Evolutionary conservation across 1,140 invertebrate genomes (phyloP).

Genomic region (Megathymus violae): DNA sequence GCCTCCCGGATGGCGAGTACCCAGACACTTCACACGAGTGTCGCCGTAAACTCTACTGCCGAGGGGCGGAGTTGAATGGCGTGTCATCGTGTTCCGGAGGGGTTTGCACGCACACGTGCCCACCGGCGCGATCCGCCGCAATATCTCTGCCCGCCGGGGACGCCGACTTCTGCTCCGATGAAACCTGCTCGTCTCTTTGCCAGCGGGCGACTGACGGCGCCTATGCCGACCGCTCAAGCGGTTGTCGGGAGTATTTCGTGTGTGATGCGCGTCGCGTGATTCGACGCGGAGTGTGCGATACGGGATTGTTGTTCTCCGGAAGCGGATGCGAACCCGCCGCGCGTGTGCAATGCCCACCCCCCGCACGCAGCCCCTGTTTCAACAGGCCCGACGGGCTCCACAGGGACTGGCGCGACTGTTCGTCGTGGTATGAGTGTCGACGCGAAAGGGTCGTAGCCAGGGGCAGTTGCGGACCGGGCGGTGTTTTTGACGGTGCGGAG

Average conservation of each 20-base stretch:
- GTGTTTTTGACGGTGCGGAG: too few relatives aligned
- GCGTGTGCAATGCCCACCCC: too few relatives aligned
- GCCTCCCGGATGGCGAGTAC: conserved; percentile 69
- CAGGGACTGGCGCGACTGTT: too few relatives aligned
- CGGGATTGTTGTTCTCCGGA: conserved; percentile 74
- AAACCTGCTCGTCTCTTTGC: conserved; percentile 75
- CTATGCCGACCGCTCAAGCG: conserved; percentile 83
- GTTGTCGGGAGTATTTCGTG: conserved; percentile 85
- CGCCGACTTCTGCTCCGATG: conserved; percentile 75
- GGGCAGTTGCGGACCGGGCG: too few relatives aligned
- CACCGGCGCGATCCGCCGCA: conserved; percentile 59
- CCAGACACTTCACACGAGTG: conserved; percentile 75
- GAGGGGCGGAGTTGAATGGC: conserved; percentile 56
- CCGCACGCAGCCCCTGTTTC: too few relatives aligned
- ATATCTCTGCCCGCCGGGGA: conserved; percentile 66
- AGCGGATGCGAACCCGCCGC: conserved; percentile 70
- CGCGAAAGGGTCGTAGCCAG: too few relatives aligned
- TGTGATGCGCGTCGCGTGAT: conserved; percentile 76
- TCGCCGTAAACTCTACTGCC: conserved; percentile 54
- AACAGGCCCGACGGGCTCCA: too few relatives aligned
- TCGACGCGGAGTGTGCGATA: conserved; percentile 80
- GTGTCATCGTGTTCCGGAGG: conserved; percentile 58
- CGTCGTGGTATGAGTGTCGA: too few relatives aligned
- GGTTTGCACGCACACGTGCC: conserved; percentile 52
- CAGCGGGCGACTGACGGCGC: conserved; percentile 82